Conservation (phyloP, 2,113 vertebrate species). For the Orthonyx spaldingii region DNA sequence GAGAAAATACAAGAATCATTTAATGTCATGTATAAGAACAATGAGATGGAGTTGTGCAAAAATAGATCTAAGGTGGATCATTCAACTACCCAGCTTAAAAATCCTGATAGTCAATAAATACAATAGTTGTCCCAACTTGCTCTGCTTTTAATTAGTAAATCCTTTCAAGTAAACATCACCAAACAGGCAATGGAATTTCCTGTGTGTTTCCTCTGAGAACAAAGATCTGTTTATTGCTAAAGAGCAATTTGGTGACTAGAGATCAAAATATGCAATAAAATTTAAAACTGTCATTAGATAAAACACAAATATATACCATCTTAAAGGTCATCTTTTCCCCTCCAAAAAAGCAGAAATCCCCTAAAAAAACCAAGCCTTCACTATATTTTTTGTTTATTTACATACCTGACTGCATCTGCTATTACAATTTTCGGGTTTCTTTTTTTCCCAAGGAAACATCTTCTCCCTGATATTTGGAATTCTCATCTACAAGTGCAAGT, state of each 20-base stretch:
- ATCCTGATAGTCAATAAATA: not conserved
- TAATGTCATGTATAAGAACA: not conserved
- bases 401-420: not conserved
- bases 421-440: not conserved
- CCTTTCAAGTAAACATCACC: conserved; percentile 5
- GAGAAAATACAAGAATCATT: not conserved
- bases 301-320: not conserved
- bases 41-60: not conserved
- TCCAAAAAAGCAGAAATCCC: not conserved
- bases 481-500: not conserved
- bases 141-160: not conserved
- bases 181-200: not conserved
- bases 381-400: not conserved
- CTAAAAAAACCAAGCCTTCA: not conserved
- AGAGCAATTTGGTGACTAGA: not conserved
- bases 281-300: not conserved
- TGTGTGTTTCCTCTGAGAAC: conserved; percentile 10
- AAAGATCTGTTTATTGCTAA: conserved; percentile 1
- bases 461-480: not conserved
- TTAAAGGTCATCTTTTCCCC: not conserved
- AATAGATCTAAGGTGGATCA: not conserved
- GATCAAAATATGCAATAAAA: not conserved
- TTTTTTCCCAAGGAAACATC: not conserved
- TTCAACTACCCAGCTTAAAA: not conserved
- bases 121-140: not conserved